Conservation (phyloP, 2,797 vertebrate genomes). For the Hippoglossus hippoglossus region DNA sequence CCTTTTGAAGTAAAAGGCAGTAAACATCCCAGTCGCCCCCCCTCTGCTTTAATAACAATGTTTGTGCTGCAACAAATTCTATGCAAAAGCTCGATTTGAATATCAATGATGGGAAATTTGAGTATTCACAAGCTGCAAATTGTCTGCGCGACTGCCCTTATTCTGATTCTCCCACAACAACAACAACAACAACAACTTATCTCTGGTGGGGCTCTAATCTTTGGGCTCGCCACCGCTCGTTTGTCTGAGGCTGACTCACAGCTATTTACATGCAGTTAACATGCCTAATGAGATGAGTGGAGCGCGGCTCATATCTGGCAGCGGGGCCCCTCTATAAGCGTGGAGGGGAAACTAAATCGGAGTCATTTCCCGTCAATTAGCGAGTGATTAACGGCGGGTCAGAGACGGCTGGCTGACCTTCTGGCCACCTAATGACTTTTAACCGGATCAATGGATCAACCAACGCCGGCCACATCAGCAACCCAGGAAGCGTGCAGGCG, state of each 20-base stretch:
- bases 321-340: slow-evolving; percentile 41
- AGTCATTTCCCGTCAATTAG: slow-evolving; percentile 81
- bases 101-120: slow-evolving; percentile 45
- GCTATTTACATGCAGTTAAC: slow-evolving; percentile 50
- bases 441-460: slow-evolving; percentile 74
- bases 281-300: slow-evolving; percentile 49
- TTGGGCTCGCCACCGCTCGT: slow-evolving; percentile 6
- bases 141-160: not conserved
- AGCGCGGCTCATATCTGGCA: slow-evolving; percentile 49
- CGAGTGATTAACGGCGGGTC: slow-evolving; percentile 79
- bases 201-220: slow-evolving; percentile 14
- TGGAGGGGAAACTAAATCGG: slow-evolving; percentile 72
- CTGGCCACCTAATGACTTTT: slow-evolving; percentile 73
- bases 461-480: slow-evolving; percentile 35
- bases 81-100: slow-evolving; percentile 54
- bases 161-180: slow-evolving; percentile 1
- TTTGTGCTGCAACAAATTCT: slow-evolving; percentile 10
- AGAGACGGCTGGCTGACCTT: slow-evolving; percentile 74
- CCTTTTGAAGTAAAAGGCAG: slow-evolving; percentile 15
- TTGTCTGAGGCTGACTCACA: slow-evolving; percentile 19
- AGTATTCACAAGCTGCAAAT: slow-evolving; percentile 11
- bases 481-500: slow-evolving; percentile 9
- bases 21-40: not conserved
- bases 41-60: slow-evolving; percentile 8
- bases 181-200: slow-evolving; percentile 6